Percentiles rank a stretch among this genome's conserved stretches.
phyloP scores from a whole-genome alignment of 2,113 vertebrate species.

The Fregetta grallaria region DNA sequence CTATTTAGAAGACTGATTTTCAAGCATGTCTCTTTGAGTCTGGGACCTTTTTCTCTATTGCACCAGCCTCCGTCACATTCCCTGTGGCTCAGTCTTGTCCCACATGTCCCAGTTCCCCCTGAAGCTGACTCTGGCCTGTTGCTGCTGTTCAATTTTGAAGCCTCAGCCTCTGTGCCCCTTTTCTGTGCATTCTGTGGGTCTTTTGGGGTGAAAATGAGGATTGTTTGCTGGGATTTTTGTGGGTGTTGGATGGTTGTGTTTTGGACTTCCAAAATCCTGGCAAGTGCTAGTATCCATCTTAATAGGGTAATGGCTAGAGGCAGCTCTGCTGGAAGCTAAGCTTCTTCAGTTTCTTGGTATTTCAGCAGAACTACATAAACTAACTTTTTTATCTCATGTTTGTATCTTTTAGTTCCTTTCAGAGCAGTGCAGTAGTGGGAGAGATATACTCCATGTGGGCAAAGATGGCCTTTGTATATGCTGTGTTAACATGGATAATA shows the following conservation, averaged over 20 bases:
- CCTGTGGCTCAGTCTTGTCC: background rate
- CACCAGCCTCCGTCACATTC: background rate
- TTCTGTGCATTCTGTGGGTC: background rate
- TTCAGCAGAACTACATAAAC: background rate
- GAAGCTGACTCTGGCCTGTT: background rate
- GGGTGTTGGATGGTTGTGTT: background rate
- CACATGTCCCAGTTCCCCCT: fast-evolving
- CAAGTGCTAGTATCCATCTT: background rate
- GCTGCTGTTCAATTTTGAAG: background rate
- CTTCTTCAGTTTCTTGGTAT: background rate
- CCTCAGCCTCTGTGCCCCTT: background rate
- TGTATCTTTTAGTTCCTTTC: background rate
- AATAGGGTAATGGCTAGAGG: background rate
- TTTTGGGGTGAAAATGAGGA: background rate
- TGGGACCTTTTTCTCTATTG: background rate
- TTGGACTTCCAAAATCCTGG: background rate
- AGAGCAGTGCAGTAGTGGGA: background rate
- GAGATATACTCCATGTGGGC: background rate
- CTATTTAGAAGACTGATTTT: background rate
- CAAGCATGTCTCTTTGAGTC: background rate
- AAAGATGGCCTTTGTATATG: background rate
- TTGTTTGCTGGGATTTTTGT: background rate
- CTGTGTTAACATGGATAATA: background rate
- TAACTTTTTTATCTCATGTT: background rate
- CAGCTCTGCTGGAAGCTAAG: background rate